phyloP scores from a whole-genome alignment of 2,113 vertebrate genomes.

The Zosterops pallidus region DNA sequence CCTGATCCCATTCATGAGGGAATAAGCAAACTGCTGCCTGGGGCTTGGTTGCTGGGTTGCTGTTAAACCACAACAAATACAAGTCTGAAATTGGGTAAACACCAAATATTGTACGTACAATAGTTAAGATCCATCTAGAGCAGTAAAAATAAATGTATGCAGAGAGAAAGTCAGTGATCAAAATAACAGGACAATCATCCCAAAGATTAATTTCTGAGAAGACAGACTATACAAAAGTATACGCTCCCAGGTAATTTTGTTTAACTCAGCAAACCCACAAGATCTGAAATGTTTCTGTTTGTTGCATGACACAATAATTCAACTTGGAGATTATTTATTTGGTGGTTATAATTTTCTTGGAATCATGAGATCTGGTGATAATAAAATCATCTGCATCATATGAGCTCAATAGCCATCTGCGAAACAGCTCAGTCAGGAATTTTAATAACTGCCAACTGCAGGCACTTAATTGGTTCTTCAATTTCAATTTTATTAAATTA shows the following conservation, averaged over 20 bases:
- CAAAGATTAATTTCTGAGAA: background rate
- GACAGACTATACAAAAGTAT: background rate
- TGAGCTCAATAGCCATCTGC: background rate
- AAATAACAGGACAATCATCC: background rate
- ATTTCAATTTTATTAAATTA: background rate
- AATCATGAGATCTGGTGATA: background rate
- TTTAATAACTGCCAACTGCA: background rate
- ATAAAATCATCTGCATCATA: background rate
- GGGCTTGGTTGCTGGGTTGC: background rate
- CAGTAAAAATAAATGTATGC: background rate
- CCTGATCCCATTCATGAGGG: accelerated
- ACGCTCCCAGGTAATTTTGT: background rate
- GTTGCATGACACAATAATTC: background rate
- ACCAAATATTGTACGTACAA: accelerated
- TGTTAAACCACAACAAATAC: background rate
- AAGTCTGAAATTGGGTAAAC: background rate
- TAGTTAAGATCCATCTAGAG: background rate
- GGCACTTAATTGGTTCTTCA: background rate
- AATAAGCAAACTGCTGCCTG: background rate
- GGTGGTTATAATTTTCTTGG: background rate
- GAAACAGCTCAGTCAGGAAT: background rate
- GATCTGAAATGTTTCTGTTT: background rate
- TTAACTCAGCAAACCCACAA: background rate
- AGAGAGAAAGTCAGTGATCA: background rate
- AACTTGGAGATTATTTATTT: background rate